Evolutionary conservation across 2,113 vertebrate genomes (phyloP).

Genomic region (Planiliza haematocheilus): DNA sequence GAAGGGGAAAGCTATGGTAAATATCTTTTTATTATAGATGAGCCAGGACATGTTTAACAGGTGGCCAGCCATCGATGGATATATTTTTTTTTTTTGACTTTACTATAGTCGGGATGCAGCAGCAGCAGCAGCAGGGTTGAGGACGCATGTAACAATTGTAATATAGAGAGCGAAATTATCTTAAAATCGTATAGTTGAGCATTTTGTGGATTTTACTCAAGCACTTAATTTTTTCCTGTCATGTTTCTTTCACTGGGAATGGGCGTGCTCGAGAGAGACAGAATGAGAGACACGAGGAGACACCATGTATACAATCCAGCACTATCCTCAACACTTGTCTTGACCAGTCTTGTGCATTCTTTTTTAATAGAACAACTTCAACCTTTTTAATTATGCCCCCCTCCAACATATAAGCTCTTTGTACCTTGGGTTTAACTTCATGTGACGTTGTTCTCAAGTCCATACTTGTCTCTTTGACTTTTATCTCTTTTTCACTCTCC

Average conservation of each 20-base stretch:
- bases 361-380: slow-evolving; percentile 28
- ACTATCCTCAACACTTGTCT: slow-evolving; percentile 41
- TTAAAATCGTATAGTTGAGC: slow-evolving; percentile 78
- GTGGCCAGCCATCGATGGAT: slow-evolving; percentile 63
- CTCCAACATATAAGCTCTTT: slow-evolving; percentile 15
- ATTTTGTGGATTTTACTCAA: slow-evolving; percentile 79
- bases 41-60: slow-evolving; percentile 67
- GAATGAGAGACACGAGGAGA: slow-evolving; percentile 33
- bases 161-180: slow-evolving; percentile 79
- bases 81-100: slow-evolving; percentile 44
- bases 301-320: slow-evolving; percentile 53
- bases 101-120: slow-evolving; percentile 60
- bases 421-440: slow-evolving; percentile 33
- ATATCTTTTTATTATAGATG: slow-evolving; percentile 74
- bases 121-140: slow-evolving; percentile 57
- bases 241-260: slow-evolving; percentile 64
- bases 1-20: slow-evolving; percentile 55
- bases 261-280: slow-evolving; percentile 53
- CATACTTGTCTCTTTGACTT: slow-evolving; percentile 28
- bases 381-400: neutral
- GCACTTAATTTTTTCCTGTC: slow-evolving; percentile 77
- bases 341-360: slow-evolving; percentile 25
- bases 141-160: slow-evolving; percentile 75
- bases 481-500: slow-evolving; percentile 21
- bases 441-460: slow-evolving; percentile 24